A percentile compares a stretch with the other conserved stretches of the same genome.
These are phyloP conservation scores for Phania funesta DNA, from an alignment of 2,888 invertebrate species.

Conservation along the genomic window DNA sequence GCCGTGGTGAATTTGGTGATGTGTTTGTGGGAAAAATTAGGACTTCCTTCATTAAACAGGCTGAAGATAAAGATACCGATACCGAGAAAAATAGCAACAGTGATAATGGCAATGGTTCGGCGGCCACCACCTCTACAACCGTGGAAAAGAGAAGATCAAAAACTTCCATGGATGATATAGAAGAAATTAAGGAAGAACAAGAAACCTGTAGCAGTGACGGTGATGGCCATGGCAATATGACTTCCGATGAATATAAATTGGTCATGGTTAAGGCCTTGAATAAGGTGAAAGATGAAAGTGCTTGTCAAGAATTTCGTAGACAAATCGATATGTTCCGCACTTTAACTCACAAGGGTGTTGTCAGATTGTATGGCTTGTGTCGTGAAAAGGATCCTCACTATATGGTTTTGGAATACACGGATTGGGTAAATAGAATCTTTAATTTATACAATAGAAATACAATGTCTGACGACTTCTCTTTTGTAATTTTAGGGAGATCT, in stretches of 20 bases:
- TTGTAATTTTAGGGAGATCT: conserved; percentile 88
- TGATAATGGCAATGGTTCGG: conserved; percentile 70
- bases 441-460: background rate
- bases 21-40: conserved; percentile 88
- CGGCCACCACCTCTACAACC: conserved; percentile 72
- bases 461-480: background rate
- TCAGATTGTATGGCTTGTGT: conserved; percentile 89
- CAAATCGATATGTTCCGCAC: conserved; percentile 93
- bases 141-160: conserved; percentile 79
- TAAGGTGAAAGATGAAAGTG: conserved; percentile 88
- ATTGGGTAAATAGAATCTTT: conserved; percentile 86
- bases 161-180: conserved; percentile 80
- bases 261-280: conserved; percentile 90
- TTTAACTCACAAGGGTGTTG: conserved; percentile 90
- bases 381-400: conserved; percentile 92
- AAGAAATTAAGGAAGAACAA: conserved; percentile 79
- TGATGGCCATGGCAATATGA: conserved; percentile 72
- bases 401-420: conserved; percentile 94
- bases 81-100: conserved; percentile 75
- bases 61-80: conserved; percentile 74
- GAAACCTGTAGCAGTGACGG: conserved; percentile 70
- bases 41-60: conserved; percentile 71
- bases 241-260: conserved; percentile 74
- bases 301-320: conserved; percentile 91
- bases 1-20: conserved; percentile 96